Evolutionary conservation across 1,140 invertebrate species (phyloP), one percentile per base, ranked within the genome.

Genomic region (Brachionus koreanus): DNA sequence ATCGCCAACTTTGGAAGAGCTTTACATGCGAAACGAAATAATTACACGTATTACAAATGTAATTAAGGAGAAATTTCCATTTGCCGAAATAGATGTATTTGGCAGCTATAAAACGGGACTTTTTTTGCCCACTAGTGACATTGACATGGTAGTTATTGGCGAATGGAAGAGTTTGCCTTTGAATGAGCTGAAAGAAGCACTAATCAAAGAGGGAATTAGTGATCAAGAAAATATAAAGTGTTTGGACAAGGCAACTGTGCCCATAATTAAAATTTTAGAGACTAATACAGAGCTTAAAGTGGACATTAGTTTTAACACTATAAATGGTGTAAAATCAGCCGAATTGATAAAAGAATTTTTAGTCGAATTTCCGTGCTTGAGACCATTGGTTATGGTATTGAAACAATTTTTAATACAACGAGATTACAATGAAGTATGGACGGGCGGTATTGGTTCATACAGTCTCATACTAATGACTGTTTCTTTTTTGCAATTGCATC

Each of bases 241-340:
- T 29, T 33, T 82, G 9, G 42, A 82, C 39, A 37, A 39, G 72
- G 82, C 82, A 35, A 57, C 63, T 92, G 91, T 98, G 84, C 96
- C 97, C 84, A 98, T 98, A 85, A 93, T 98, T 42, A 98, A 98
- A 90, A 90, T 98, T 86, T 96, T 94, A n/a, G 96, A 99, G 89
- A 92, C 92, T 83, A 92, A 93, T 86, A 96, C 95, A 46, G 94
- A 96, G 84, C 93, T 98, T 65, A 93, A 92, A 88, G 94, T 98
- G 84, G 97, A 99, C 89, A 98, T 99, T 86, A 97, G 95, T 86
- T 98, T 98, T 90, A 98, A 98, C 88, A 97, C 97, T 94, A 93
- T 92, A 86, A 97, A 94, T 88, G 95, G 95, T 63, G 93, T 97
- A 12, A 94, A 94, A 90, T 96, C 95, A 86, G 96, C 95, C 4